Evolutionary conservation across 1,140 invertebrate species (phyloP).

Genomic region (Mactra quadrangularis): DNA sequence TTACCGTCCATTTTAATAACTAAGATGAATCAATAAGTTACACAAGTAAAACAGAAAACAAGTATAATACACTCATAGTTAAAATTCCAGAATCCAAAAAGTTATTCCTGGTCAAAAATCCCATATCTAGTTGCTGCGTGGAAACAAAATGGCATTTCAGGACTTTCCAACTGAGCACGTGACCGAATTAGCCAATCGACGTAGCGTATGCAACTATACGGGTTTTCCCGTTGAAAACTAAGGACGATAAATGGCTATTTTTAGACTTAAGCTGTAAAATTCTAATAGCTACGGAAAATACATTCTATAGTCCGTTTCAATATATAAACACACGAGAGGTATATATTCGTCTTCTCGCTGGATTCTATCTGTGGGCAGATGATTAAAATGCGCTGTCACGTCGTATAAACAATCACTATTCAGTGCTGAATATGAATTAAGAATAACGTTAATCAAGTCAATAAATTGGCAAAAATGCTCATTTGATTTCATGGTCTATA

Average conservation of each 20-base stretch:
- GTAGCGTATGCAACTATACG: neutral
- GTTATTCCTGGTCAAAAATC: constrained; percentile 40
- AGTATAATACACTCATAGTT: neutral
- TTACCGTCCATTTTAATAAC: constrained; percentile 32
- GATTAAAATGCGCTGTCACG: no score
- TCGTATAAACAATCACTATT: no score
- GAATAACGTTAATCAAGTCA: no score
- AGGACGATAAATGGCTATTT: constrained; percentile 31
- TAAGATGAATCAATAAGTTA: neutral
- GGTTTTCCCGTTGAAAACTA: constrained; percentile 27
- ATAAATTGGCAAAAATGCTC: no score
- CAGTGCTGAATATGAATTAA: no score
- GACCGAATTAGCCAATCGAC: constrained; percentile 29
- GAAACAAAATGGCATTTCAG: constrained; percentile 49
- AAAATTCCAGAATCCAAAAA: constrained; percentile 32
- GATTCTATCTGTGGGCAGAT: no score
- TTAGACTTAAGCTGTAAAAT: constrained; percentile 13
- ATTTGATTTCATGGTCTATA: no score
- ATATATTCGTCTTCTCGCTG: no score
- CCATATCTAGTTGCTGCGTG: constrained; percentile 36
- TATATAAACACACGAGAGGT: neutral
- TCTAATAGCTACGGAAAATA: constrained; percentile 27
- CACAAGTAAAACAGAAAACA: neutral
- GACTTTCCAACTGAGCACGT: constrained; percentile 20
- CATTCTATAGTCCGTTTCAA: constrained; percentile 27